Evolutionary conservation across 2,113 vertebrate genomes (phyloP), one percentile per base, ranked within the genome.

Genomic region (Hepsetus odoe): DNA sequence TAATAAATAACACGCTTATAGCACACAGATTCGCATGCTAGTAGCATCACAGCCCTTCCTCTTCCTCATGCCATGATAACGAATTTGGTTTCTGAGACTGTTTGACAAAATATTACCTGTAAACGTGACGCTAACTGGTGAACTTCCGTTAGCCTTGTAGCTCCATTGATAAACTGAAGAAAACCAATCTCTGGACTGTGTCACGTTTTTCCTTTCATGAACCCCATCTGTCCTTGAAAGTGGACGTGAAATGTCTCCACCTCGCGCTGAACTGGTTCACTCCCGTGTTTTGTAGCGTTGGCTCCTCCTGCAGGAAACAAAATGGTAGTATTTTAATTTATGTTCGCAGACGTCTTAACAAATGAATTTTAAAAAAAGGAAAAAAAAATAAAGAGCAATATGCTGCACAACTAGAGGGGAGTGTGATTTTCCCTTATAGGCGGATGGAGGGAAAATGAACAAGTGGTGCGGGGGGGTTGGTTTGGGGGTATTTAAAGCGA

Each of bases 271-370:
- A 38, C 35, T 14, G 22, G 65, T 44, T 68, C 16, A 42, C 33
- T 26, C 12, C 4, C 35, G 40, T 14, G 18, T 64, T 59, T 61
- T 53, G 56, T 38, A 62, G 56, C 22, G 35, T 49, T 59, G 0
- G 56, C 42, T 40, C 76, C 76, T 28, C 67, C 67, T 62, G 59
- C 77, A 85, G 80, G 83, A 83, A 77, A 84, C 64, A 72, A 85
- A n/a, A 75, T 62, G 76, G 89, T 93, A 91, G 88, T 88, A 85
- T 91, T 90, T 90, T 89, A 87, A 90, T 89, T 92, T 91, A 91
- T 91, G 86, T 91, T 91, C 81, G 85, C 88, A 92, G 88, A 91
- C 91, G 91, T 91, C 90, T 93, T 92, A 91, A 91, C 77, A 86
- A 89, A 87, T 83, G 89, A 91, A 58, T 10, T n/a, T 5, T 38